Evolutionary conservation across 1,140 invertebrate species (phyloP).

Genomic region (Leptinotarsa defecta): DNA sequence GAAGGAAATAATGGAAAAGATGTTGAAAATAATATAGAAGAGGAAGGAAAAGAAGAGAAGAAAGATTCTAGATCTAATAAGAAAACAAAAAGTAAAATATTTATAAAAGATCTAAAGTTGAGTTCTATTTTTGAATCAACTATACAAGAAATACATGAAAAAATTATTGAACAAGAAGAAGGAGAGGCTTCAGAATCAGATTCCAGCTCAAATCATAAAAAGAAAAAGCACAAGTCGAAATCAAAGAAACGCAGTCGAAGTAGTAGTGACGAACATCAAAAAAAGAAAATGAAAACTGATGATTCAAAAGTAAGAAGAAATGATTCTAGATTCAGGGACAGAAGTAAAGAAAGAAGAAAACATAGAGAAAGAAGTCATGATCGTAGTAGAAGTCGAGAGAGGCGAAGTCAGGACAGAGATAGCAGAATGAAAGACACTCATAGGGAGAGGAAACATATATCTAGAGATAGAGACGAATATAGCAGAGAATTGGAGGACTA

Average conservation of each 20-base stretch:
- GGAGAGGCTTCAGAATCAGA: conserved; percentile 64
- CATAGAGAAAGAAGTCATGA: conserved; percentile 42
- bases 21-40: conserved; percentile 14
- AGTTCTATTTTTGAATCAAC: conserved; percentile 69
- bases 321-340: conserved; percentile 41
- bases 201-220: conserved; percentile 57
- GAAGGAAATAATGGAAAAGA: conserved; percentile 16
- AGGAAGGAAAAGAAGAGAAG: conserved; percentile 42
- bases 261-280: conserved; percentile 55
- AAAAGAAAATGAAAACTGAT: conserved; percentile 40
- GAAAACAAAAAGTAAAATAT: conserved; percentile 70
- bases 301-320: conserved; percentile 43
- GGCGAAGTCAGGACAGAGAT: conserved; percentile 30
- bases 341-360: conserved; percentile 34
- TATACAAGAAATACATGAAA: conserved; percentile 68
- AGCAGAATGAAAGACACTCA: conserved; percentile 52
- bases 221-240: conserved; percentile 48
- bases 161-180: conserved; percentile 61
- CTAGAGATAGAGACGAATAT: conserved; percentile 50
- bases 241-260: conserved; percentile 54
- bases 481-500: conserved; percentile 32
- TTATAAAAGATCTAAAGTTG: conserved; percentile 49
- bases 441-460: conserved; percentile 54
- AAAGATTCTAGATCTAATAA: conserved; percentile 14
- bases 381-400: conserved; percentile 26